These are phyloP conservation scores for Paradisaea rubra DNA, from an alignment of 2,113 vertebrate genomes.

Conservation along the genomic window DNA sequence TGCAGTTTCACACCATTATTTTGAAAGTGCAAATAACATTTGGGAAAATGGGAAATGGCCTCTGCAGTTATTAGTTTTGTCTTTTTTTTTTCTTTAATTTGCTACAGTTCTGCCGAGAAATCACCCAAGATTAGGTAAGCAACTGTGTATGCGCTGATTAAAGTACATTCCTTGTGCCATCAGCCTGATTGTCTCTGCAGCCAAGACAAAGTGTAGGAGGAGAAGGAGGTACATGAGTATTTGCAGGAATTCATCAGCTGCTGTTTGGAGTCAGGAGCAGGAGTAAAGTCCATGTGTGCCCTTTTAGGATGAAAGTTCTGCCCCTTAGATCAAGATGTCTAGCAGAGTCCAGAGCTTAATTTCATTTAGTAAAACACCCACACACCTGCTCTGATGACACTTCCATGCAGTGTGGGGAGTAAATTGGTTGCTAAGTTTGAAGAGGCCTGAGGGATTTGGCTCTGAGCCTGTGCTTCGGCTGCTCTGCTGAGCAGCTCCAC, in stretches of 20 bases:
- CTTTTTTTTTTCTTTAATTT: not conserved
- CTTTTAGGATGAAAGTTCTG: not conserved
- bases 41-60: not conserved
- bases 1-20: not conserved
- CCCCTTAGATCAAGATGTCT: not conserved
- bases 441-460: not conserved
- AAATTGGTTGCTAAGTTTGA: not conserved
- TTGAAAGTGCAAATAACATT: not conserved
- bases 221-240: rapidly evolving
- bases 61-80: not conserved
- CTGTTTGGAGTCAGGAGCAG: not conserved
- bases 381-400: not conserved
- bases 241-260: not conserved
- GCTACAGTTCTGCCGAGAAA: not conserved
- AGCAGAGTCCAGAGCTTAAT: not conserved
- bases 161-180: not conserved
- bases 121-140: not conserved
- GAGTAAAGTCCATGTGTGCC: not conserved
- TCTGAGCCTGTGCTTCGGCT: not conserved
- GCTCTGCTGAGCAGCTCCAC: not conserved
- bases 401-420: not conserved
- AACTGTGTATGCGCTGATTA: not conserved
- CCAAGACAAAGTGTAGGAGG: not conserved
- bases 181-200: not conserved
- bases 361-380: not conserved